Evolutionary conservation across 2,113 vertebrate species (phyloP).

Genomic region (Hippocampus zosterae): DNA sequence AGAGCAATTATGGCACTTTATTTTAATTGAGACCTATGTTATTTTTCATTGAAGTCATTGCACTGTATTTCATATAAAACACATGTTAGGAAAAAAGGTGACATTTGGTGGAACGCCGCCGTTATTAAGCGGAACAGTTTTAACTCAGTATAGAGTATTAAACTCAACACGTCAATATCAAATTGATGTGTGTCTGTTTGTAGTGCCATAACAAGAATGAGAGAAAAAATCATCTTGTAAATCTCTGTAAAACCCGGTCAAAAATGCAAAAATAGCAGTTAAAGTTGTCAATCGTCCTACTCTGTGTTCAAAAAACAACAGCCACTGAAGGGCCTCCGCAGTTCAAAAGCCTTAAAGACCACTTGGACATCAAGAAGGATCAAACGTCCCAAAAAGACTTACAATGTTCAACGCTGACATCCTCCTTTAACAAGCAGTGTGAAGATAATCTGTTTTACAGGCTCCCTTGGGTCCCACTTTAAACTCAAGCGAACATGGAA

Average conservation of each 20-base stretch:
- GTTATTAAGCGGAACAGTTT: constrained; percentile 23
- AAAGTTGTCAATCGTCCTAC: constrained; percentile 44
- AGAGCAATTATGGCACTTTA: too few relatives aligned
- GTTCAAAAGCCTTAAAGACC: constrained; percentile 45
- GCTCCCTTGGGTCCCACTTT: constrained; percentile 27
- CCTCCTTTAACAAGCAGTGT: constrained; percentile 45
- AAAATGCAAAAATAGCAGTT: constrained; percentile 34
- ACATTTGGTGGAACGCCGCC: not conserved
- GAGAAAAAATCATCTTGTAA: constrained; percentile 19
- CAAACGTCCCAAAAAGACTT: constrained; percentile 59
- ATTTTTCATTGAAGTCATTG: not conserved
- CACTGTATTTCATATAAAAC: not conserved
- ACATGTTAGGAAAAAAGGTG: not conserved
- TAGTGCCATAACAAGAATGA: not conserved
- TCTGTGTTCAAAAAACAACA: constrained; percentile 16
- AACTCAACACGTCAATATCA: not conserved
- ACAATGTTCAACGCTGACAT: constrained; percentile 42
- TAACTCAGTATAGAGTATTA: too few relatives aligned
- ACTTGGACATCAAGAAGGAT: constrained; percentile 36
- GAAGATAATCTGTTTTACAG: constrained; percentile 56
- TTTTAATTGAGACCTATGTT: too few relatives aligned
- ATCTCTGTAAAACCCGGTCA: constrained; percentile 21
- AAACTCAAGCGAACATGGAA: constrained; percentile 28
- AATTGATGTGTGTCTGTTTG: constrained; percentile 9
- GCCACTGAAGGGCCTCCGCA: constrained; percentile 32